These are phyloP conservation scores for Acleris sparsana DNA, from an alignment of 2,888 invertebrate species.

Conservation along the genomic window DNA sequence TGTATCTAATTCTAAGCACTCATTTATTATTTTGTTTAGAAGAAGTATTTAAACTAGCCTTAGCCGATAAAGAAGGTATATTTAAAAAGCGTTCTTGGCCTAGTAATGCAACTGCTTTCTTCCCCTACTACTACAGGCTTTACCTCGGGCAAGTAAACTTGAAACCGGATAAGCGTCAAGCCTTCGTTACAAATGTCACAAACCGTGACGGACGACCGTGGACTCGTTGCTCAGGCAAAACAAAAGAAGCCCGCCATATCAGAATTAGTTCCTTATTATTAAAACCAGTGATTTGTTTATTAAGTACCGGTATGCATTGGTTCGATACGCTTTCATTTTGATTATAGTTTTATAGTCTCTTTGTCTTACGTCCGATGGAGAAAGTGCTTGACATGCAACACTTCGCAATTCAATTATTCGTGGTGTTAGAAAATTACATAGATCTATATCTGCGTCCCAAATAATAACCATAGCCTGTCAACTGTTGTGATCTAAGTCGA, in stretches of 20 bases:
- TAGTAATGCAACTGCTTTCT: too few relatives aligned
- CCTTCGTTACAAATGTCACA: slow-evolving; percentile 42
- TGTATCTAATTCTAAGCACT: too few relatives aligned
- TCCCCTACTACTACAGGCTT: too few relatives aligned
- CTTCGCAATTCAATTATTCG: slow-evolving; percentile 2
- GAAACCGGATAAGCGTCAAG: slow-evolving; percentile 21
- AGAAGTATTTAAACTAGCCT: too few relatives aligned
- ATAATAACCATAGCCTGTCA: too few relatives aligned
- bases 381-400: slow-evolving; percentile 13
- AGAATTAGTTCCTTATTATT: slow-evolving; percentile 11
- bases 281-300: background rate
- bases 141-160: too few relatives aligned
- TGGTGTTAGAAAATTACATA: too few relatives aligned
- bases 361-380: slow-evolving; percentile 11
- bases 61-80: too few relatives aligned
- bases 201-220: slow-evolving; percentile 58
- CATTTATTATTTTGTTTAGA: too few relatives aligned
- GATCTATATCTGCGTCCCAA: too few relatives aligned
- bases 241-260: slow-evolving; percentile 5
- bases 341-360: slow-evolving; percentile 5
- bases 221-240: slow-evolving; percentile 50
- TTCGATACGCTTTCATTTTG: slow-evolving; percentile 24
- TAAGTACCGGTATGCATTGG: background rate
- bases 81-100: too few relatives aligned
- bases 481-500: too few relatives aligned